Base-by-base conservation (phyloP, 1,140 invertebrate species). In the Drosophila pectinifera region DNA sequence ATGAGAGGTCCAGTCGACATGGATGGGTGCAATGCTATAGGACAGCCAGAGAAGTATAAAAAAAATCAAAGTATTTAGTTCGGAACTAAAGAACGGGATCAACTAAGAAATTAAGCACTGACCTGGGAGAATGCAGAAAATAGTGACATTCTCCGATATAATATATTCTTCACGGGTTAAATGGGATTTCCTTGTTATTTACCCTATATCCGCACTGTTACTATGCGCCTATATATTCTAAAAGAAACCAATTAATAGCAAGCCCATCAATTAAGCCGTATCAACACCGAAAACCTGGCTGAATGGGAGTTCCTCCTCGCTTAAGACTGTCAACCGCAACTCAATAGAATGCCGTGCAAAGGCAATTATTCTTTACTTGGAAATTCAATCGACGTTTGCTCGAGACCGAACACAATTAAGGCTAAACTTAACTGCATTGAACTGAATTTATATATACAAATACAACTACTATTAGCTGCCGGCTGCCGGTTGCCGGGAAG, bases 401-500 rank as follows among this genome's bases (percentile, higher is more conserved):
- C 14, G 1, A 11, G 14, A 28, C 28, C 18, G 36, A 41, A 36
- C 18, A 28, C 36, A 45, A 54, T 45, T 26, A 36, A 49, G 48
- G n/a, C 20, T 7, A 54, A 28, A 39, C n/a, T 38, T n/a, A 26
- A 39, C 43, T 69, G 42, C 63, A 38, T 69, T 45, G 64, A 69
- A 46, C 43, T 69, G 42, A 41, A 38, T 69, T 45, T 48, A 69
- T 70, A 41, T 70, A 70, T 70, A 45, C 70, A 45, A 69, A 65
- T 65, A 67, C 49, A 73, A 34, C 58, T 36, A 73, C 45, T 26
- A 45, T 41, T 45, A 70, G 45, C 54, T 39, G 3, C 13, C 48
- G 31, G 4, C 24, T 26, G 26, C 5, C 16, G 26, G n/a, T n/a
- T n/a, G n/a, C n/a, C n/a, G 13, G 16, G 14, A 63, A 55, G 42